These are phyloP conservation scores for Meriones psammophilus DNA, from an alignment of 2,797 vertebrate species.

Conservation along the genomic window DNA sequence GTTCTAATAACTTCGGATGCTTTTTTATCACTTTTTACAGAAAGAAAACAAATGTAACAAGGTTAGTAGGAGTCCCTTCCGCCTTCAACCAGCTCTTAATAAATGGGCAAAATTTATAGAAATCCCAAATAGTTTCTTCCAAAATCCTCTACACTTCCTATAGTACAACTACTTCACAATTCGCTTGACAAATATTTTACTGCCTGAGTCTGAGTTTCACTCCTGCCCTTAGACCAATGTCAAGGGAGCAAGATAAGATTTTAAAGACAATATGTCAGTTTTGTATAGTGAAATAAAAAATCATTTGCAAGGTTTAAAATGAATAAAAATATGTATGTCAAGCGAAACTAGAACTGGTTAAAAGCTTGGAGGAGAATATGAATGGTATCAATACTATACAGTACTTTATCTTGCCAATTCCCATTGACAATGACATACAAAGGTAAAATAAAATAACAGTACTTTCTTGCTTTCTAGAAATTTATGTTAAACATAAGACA, in stretches of 20 bases:
- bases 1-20: neutral
- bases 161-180: neutral
- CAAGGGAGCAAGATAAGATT: neutral
- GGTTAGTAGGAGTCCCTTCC: neutral
- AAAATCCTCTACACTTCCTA: neutral
- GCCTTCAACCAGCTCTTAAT: neutral
- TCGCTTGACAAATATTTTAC: neutral
- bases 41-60: neutral
- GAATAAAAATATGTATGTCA: neutral
- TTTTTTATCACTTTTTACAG: neutral
- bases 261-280: neutral
- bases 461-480: conserved; percentile 28
- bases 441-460: conserved; percentile 19
- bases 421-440: neutral
- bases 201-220: neutral
- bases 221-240: neutral
- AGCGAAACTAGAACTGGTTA: neutral
- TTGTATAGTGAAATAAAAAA: neutral
- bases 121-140: neutral
- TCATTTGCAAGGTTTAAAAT: conserved; percentile 19
- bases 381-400: neutral
- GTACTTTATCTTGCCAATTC: neutral
- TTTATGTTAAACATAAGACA: conserved; percentile 4
- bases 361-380: neutral
- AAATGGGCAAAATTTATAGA: neutral